A percentile compares a stretch with the other conserved stretches of the same genome.
Conservation (phyloP, 2,113 vertebrate genomes). For the Carlito syrichta region DNA sequence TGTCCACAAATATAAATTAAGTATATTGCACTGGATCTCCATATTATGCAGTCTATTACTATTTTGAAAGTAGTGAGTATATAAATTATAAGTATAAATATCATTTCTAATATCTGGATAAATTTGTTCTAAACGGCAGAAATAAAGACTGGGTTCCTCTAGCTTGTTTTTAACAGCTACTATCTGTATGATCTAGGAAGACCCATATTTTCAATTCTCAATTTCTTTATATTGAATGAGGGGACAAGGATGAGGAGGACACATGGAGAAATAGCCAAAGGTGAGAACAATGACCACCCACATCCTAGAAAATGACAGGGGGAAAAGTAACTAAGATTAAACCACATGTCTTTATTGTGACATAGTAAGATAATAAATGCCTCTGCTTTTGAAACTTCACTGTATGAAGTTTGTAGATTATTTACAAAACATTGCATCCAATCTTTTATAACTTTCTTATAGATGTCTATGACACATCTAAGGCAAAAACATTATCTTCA, state of each 20-base stretch:
- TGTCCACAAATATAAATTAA: neutral
- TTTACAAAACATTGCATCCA: neutral
- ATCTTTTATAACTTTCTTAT: neutral
- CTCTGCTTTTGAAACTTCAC: neutral
- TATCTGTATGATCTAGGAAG: neutral
- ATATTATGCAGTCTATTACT: neutral
- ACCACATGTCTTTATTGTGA: neutral
- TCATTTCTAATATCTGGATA: neutral
- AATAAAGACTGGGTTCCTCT: neutral
- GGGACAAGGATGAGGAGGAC: neutral
- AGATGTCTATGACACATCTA: neutral
- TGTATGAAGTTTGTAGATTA: neutral
- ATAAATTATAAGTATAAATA: neutral
- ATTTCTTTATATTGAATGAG: neutral
- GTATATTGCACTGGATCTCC: no score
- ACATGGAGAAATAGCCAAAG: neutral
- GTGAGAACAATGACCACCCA: neutral
- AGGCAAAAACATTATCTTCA: neutral
- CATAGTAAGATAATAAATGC: neutral
- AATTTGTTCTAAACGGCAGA: neutral
- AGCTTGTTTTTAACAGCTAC: neutral
- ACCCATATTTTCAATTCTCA: neutral
- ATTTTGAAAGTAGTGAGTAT: neutral
- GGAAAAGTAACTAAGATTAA: neutral
- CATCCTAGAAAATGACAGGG: neutral